Evolutionary conservation across 2,888 invertebrate species (phyloP), one percentile per base, ranked within the genome.

Genomic region (Amaurobius ferox): DNA sequence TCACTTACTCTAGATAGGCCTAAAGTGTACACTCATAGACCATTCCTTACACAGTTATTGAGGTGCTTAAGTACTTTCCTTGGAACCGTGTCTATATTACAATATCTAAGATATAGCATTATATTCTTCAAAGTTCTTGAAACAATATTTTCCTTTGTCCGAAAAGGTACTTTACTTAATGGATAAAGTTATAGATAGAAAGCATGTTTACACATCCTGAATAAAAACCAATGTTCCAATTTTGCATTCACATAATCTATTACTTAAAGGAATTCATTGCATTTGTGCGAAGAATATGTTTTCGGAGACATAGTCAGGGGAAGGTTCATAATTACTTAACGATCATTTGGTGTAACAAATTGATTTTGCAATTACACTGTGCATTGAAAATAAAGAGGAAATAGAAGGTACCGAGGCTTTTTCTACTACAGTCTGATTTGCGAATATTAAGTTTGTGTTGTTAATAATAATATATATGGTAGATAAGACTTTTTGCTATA

Each of bases 361-460:
- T 55, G 55, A 55, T 55, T 55, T 55, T 55, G 55, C 55, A 55
- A 55, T 55, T 55, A 55, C 55, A 1, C 5, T 55, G 19, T 23
- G 23, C 55, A 23, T 11, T 55, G 23, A 23, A 6, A 55, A 55
- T 55, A 55, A 7, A 2, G 44, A 5, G 16, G 44, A 44, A 44
- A 44, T 13, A 44, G 2, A 44, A 16, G 16, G 44, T 44, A 16
- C 16, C 6, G 9, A 44, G 2, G 2, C 16, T 5, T 16, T 44
- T 44, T 44, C 44, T 44, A 16, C 6, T n/a, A n/a, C n/a, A n/a
- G n/a, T n/a, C n/a, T n/a, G n/a, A n/a, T n/a, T n/a, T n/a, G n/a
- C n/a, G n/a, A n/a, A n/a, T n/a, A n/a, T n/a, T n/a, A n/a, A n/a
- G n/a, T n/a, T n/a, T n/a, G n/a, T n/a, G n/a, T n/a, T n/a, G n/a